A percentile compares a stretch with the other conserved stretches of the same genome.
phyloP scores from a whole-genome alignment of 1,140 invertebrate species.

The Panonychus citri region DNA sequence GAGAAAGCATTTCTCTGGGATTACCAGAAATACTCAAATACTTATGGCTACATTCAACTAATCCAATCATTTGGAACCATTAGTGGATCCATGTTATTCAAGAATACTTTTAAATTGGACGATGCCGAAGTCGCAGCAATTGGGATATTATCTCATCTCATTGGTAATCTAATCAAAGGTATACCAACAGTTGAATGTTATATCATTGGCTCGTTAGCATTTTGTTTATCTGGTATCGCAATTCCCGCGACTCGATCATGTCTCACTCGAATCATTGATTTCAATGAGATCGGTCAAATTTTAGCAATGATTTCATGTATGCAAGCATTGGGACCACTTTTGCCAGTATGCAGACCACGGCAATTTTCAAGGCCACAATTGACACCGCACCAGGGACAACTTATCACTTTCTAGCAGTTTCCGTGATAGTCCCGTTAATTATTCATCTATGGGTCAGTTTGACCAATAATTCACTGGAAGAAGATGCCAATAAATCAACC shows the following conservation, averaged over 20 bases:
- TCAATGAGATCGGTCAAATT: conserved; percentile 7
- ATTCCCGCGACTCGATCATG: conserved; percentile 3
- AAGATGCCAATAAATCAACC: too few species aligned
- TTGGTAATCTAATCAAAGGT: conserved; percentile 1
- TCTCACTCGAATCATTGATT: conserved; percentile 3
- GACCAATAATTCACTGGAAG: too few species aligned
- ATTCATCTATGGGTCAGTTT: conserved; percentile 1
- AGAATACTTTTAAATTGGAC: not conserved
- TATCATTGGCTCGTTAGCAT: not conserved
- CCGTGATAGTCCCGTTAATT: conserved; percentile 1
- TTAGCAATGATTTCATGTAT: conserved; percentile 4
- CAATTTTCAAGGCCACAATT: conserved; percentile 2
- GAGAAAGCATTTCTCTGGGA: conserved; percentile 7
- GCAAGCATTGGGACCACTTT: conserved; percentile 3
- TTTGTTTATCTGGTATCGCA: not conserved
- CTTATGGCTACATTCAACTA: not conserved
- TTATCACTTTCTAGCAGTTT: conserved; percentile 1
- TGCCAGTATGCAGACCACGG: not conserved
- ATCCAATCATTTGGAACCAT: not conserved
- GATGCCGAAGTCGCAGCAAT: conserved; percentile 2
- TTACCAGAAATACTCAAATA: conserved; percentile 4
- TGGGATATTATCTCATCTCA: not conserved
- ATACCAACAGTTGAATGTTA: not conserved
- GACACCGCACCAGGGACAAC: conserved; percentile 2
- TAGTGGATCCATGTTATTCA: conserved; percentile 1